A percentile compares a stretch with the other conserved stretches of the same genome.
Evolutionary conservation across 2,113 vertebrate genomes (phyloP).

Genomic region (Melanerpes aurifrons): DNA sequence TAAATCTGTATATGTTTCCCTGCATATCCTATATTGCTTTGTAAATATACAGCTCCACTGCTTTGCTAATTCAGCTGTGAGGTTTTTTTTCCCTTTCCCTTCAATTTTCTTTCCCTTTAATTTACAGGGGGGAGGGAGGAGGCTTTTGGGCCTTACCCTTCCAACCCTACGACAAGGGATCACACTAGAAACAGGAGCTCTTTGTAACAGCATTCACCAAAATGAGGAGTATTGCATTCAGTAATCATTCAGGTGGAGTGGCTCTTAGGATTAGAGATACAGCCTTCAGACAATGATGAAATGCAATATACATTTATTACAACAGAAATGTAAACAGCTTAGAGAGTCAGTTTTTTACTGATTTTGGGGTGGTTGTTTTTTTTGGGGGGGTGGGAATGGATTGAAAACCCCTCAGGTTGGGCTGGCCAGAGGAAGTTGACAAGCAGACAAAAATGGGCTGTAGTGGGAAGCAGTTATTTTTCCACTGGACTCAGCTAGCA

Average conservation of each 20-base stretch:
- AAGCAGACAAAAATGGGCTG: neutral
- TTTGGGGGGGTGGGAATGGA: accelerated
- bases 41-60: no score
- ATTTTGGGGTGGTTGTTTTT: neutral
- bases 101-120: no score
- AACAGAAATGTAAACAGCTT: neutral
- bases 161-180: no score
- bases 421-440: neutral
- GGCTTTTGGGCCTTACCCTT: no score
- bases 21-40: no score
- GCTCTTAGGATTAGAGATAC: neutral
- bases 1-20: no score
- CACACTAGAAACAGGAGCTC: neutral
- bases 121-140: no score
- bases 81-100: no score
- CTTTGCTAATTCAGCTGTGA: no score
- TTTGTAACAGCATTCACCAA: neutral
- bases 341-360: neutral
- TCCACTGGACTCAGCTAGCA: neutral
- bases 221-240: neutral
- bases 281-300: neutral
- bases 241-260: neutral
- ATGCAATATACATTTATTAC: neutral
- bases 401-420: neutral
- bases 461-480: neutral